phyloP scores from a whole-genome alignment of 2,113 vertebrate genomes.

The Xenopus borealis region DNA sequence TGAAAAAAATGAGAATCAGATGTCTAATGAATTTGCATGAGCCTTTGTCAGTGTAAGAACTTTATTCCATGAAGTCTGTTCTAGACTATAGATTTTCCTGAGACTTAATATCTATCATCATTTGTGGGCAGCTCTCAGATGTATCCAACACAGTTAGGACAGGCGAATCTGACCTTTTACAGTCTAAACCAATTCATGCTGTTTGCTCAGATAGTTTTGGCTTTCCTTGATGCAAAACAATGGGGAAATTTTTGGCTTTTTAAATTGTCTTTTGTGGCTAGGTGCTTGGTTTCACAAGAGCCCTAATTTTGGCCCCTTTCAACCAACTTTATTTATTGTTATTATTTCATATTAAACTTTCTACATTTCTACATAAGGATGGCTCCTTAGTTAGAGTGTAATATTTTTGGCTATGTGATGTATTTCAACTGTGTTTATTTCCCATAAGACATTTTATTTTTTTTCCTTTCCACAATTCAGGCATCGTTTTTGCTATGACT shows the following conservation, averaged over 20 bases:
- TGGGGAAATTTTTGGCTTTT: constrained; percentile 44
- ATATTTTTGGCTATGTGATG: constrained; percentile 48
- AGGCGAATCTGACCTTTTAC: constrained; percentile 20
- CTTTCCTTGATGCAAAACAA: constrained; percentile 50
- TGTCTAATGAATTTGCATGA: too few species aligned
- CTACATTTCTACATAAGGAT: constrained; percentile 63
- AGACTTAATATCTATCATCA: constrained; percentile 31
- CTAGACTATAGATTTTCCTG: background rate
- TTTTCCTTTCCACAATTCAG: too few species aligned
- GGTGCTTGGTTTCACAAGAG: constrained; percentile 44
- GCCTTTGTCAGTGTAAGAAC: too few species aligned
- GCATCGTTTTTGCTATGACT: too few species aligned
- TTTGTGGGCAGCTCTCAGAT: constrained; percentile 34
- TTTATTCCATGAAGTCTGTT: too few species aligned
- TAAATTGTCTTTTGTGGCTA: constrained; percentile 43
- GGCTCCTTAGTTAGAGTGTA: constrained; percentile 57
- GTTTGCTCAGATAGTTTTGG: constrained; percentile 27
- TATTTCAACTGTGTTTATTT: constrained; percentile 52
- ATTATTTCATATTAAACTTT: constrained; percentile 56
- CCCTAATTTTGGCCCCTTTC: constrained; percentile 56
- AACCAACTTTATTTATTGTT: constrained; percentile 51
- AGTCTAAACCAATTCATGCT: background rate
- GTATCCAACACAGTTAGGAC: constrained; percentile 29
- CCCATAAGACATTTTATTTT: constrained; percentile 50
- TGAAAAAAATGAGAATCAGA: too few species aligned